Conservation (phyloP, 1,140 invertebrate species). For the Scaptodrosophila lebanonensis region DNA sequence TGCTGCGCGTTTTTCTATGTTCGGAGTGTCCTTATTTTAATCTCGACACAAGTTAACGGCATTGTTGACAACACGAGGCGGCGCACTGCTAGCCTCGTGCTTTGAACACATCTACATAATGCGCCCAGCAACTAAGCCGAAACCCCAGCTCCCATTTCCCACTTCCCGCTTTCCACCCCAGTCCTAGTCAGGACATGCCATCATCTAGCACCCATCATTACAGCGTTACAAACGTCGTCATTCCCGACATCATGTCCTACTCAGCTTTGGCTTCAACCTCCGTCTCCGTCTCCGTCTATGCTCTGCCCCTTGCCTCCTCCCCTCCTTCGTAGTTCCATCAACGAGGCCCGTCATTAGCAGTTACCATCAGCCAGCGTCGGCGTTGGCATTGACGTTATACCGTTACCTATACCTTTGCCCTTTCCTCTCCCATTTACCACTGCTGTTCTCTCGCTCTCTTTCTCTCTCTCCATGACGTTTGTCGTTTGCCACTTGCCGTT, state of each 20-base stretch:
- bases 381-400: conserved; percentile 25
- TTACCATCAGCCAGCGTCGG: conserved; percentile 43
- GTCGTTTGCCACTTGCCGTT: conserved; percentile 56
- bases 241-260: too few species aligned
- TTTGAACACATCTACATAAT: too few species aligned
- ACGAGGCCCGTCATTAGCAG: conserved; percentile 56
- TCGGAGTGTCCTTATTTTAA: conserved; percentile 70
- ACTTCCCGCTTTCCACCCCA: too few species aligned
- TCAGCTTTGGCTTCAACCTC: too few species aligned
- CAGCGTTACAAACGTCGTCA: too few species aligned
- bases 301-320: conserved; percentile 5
- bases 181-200: too few species aligned
- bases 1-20: conserved; percentile 45
- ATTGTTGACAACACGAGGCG: conserved; percentile 70
- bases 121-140: too few species aligned
- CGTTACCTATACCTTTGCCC: too few species aligned
- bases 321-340: background rate
- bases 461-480: background rate
- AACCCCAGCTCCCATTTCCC: too few species aligned
- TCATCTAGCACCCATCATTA: too few species aligned
- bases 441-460: conserved; percentile 14
- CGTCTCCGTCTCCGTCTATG: too few species aligned
- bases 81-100: conserved; percentile 58
- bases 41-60: conserved; percentile 72
- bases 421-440: too few species aligned